Evolutionary conservation across 2,113 vertebrate genomes (phyloP), one percentile per base, ranked within the genome.

Genomic region (Cyphomyrus discorhynchus): DNA sequence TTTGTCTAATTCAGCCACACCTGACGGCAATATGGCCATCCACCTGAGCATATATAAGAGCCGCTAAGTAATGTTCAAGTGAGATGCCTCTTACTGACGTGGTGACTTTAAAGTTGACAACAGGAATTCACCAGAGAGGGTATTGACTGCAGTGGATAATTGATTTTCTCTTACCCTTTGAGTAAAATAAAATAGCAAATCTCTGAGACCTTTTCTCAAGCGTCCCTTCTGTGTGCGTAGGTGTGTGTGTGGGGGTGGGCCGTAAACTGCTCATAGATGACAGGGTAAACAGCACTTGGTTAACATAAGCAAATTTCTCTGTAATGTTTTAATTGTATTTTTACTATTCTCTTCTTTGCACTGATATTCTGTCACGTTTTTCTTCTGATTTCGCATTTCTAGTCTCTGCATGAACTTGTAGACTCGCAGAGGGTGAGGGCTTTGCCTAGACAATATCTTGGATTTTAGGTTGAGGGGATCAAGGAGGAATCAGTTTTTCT

Each of bases 271-370:
- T 84, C 42, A 84, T 13, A 47, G 21, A 84, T 47, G 39, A 47
- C 21, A 47, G 42, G 2, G 21, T 47, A 84, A 84, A 84, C 45
- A n/a, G 82, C 82, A 84, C 24, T 84, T 84, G 21, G 82, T 84
- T 84, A 46, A 45, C 45, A 47, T 84, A 84, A 47, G 74, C 31
- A 80, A 39, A 46, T 84, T n/a, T 46, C 2, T 24, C 80, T 84
- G 80, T 47, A 84, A 84, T 84, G 45, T 47, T 84, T 84, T 84
- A 84, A 45, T 46, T 84, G 42, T 84, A 47, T 84, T 10, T 84
- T 84, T n/a, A 47, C 7, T 84, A 47, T 47, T 11, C 8, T 47
- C 8, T 70, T 84, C 5, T 47, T 24, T 84, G 42, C 82, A n/a
- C 82, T 47, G 45, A 24, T 42, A 42, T 46, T 47, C 45, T 47